A percentile compares a stretch with the other conserved stretches of the same genome.
These are phyloP conservation scores for Aphis gossypii DNA, from an alignment of 1,140 invertebrate species.

Conservation along the genomic window DNA sequence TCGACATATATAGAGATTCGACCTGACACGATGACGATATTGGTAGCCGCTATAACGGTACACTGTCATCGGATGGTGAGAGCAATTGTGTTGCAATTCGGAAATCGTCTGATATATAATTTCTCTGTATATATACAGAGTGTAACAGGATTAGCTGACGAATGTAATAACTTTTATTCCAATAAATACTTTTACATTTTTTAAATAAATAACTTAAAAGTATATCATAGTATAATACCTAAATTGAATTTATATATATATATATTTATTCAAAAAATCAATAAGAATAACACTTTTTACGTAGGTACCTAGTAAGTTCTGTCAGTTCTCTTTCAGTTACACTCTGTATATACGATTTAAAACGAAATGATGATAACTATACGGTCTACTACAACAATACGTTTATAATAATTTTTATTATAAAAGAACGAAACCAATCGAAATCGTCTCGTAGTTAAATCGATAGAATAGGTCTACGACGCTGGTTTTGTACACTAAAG, in stretches of 20 bases:
- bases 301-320: not conserved
- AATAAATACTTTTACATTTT: not conserved
- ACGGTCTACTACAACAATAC: not conserved
- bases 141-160: not conserved
- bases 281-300: too few relatives aligned
- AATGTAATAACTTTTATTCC: not conserved
- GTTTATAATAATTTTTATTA: too few relatives aligned
- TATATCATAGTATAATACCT: too few relatives aligned
- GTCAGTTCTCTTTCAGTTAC: not conserved
- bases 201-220: too few relatives aligned
- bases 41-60: not conserved
- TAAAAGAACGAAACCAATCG: not conserved
- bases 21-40: not conserved
- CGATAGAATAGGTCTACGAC: too few relatives aligned
- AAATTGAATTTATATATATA: too few relatives aligned
- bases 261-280: too few relatives aligned
- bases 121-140: not conserved
- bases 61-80: not conserved
- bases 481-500: not conserved
- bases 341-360: not conserved
- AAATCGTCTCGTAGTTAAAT: not conserved
- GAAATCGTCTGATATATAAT: not conserved
- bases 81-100: not conserved
- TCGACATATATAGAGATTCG: not conserved
- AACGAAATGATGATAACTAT: not conserved